Conservation (phyloP, 92 coral and sea anemone genomes). For the Chrysogorgia sp. region DNA sequence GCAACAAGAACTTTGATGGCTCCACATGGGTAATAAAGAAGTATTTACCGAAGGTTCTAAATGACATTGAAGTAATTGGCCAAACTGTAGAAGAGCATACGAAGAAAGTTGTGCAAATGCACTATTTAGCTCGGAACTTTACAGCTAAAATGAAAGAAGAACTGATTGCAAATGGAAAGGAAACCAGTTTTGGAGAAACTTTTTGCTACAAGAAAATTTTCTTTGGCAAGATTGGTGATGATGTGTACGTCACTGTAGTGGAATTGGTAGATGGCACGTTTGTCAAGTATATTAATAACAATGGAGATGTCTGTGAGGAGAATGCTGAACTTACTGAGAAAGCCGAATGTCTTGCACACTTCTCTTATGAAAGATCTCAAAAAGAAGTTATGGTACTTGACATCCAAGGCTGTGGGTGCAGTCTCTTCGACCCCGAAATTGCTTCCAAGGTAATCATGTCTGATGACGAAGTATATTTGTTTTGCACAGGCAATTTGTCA, state of each 20-base stretch:
- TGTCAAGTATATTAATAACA: no score
- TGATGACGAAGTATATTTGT: neutral
- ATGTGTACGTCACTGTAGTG: neutral
- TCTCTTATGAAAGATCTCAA: no score
- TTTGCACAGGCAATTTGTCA: constrained; percentile 2
- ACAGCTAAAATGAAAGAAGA: no score
- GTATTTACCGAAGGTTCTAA: neutral
- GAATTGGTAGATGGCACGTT: neutral
- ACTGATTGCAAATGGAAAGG: neutral
- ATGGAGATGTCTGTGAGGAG: no score
- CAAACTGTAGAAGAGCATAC: neutral
- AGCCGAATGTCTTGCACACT: no score
- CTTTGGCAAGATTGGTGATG: neutral
- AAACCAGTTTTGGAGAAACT: neutral
- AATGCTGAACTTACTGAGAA: no score
- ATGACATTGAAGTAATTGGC: neutral
- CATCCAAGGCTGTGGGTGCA: no score
- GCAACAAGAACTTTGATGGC: constrained; percentile 5
- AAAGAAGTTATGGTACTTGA: no score
- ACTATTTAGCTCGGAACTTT: no score
- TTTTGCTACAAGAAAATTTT: neutral
- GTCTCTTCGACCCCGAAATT: no score
- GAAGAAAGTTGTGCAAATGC: no score
- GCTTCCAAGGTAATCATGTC: neutral
- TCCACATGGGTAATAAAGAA: neutral